A percentile compares a stretch with the other conserved stretches of the same genome.
Evolutionary conservation across 1,140 invertebrate genomes (phyloP).

Genomic region (Sycobia sp.): DNA sequence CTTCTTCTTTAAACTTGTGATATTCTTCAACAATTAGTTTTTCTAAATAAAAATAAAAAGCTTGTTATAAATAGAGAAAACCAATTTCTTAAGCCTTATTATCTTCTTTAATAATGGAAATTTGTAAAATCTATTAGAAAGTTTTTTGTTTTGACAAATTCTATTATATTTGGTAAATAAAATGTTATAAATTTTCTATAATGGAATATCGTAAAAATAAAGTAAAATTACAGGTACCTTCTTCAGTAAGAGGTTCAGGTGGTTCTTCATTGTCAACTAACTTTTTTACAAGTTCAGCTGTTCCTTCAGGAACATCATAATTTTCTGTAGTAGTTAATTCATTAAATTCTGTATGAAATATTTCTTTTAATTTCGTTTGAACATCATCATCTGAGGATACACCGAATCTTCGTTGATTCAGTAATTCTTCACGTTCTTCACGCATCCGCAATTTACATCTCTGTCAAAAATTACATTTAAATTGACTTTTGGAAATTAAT

Average conservation of each 20-base stretch:
- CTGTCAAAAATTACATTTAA: slow-evolving; percentile 4
- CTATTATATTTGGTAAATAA: too few species aligned
- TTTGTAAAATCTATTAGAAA: too few species aligned
- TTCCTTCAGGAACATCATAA: slow-evolving; percentile 15
- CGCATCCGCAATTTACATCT: slow-evolving; percentile 28
- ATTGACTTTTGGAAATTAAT: not conserved
- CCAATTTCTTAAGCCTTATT: too few species aligned
- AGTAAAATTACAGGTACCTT: not conserved
- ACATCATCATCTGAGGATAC: slow-evolving; percentile 20
- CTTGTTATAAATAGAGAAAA: too few species aligned
- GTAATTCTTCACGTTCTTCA: slow-evolving; percentile 16
- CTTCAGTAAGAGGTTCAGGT: slow-evolving; percentile 14
- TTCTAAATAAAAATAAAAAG: slow-evolving; percentile 25
- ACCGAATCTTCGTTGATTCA: slow-evolving; percentile 28
- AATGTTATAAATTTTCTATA: too few species aligned
- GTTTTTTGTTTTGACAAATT: too few species aligned
- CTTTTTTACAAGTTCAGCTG: slow-evolving; percentile 17
- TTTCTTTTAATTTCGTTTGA: slow-evolving; percentile 22
- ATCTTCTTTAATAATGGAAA: too few species aligned
- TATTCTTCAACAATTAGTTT: slow-evolving; percentile 25
- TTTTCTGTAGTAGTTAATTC: slow-evolving; percentile 9
- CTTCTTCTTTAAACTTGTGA: slow-evolving; percentile 30
- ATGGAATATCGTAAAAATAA: too few species aligned
- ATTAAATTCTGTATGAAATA: slow-evolving; percentile 28
- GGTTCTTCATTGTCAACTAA: slow-evolving; percentile 1